Conservation (phyloP, 2,113 vertebrate species). For the Campylomormyrus tamandua region DNA sequence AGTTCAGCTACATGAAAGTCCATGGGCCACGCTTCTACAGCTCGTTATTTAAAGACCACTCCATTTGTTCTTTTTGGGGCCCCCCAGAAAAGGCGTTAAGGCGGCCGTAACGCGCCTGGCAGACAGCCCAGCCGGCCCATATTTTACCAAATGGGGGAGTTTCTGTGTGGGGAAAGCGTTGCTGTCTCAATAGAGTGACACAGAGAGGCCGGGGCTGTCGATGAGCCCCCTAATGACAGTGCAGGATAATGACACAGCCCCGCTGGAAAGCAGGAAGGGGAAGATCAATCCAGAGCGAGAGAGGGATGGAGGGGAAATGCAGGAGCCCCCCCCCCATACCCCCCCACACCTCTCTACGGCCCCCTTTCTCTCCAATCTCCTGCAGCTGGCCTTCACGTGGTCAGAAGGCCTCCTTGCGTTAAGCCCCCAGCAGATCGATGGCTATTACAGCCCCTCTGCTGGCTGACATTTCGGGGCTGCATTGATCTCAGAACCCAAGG, state of each 20-base stretch:
- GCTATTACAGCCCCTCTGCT: slow-evolving; percentile 98
- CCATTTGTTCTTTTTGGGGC: not conserved
- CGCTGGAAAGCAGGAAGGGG: slow-evolving; percentile 97
- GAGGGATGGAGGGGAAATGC: slow-evolving; percentile 35
- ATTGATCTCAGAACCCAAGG: slow-evolving; percentile 94
- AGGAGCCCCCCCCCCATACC: slow-evolving; percentile 50
- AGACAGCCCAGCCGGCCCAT: slow-evolving; percentile 74
- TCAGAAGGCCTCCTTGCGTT: slow-evolving; percentile 79
- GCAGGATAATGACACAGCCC: slow-evolving; percentile 99
- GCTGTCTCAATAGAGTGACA: slow-evolving; percentile 99
- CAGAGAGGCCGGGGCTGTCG: slow-evolving; percentile 81
- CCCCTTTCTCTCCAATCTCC: not conserved
- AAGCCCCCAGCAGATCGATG: slow-evolving; percentile 98
- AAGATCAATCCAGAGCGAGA: slow-evolving; percentile 99
- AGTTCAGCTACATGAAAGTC: not conserved
- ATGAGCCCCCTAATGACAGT: slow-evolving; percentile 99
- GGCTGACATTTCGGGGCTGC: slow-evolving; percentile 94
- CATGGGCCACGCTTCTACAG: not conserved
- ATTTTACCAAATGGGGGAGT: slow-evolving; percentile 97
- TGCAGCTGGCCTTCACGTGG: slow-evolving; percentile 81
- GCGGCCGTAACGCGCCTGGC: slow-evolving; percentile 62
- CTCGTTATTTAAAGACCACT: not conserved
- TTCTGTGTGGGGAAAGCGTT: slow-evolving; percentile 92
- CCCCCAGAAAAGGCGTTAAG: slow-evolving; percentile 53
- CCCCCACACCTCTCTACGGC: slow-evolving; percentile 87